phyloP scores from a whole-genome alignment of 1,140 invertebrate species.

The Cherax quadricarinatus region DNA sequence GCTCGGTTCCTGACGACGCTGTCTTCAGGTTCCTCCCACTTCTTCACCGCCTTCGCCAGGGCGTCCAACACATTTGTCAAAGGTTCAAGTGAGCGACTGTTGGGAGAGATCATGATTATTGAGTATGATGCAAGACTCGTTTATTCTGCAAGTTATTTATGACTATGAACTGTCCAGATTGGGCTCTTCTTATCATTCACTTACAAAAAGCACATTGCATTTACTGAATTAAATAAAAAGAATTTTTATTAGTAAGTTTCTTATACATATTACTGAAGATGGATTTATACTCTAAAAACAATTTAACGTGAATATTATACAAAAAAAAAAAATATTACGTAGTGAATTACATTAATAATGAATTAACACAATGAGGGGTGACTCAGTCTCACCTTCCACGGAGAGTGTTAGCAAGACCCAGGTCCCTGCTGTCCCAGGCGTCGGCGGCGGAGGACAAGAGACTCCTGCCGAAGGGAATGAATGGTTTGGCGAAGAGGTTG shows the following conservation, averaged over 20 bases:
- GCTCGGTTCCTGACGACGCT: constrained; percentile 8
- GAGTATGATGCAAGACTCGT: too few relatives aligned
- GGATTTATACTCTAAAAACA: too few relatives aligned
- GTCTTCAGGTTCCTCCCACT: constrained; percentile 22
- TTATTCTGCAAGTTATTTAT: too few relatives aligned
- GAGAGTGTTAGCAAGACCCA: background rate
- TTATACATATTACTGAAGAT: background rate
- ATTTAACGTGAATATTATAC: too few relatives aligned
- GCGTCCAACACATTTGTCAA: constrained; percentile 34
- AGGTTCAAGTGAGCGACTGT: constrained; percentile 42
- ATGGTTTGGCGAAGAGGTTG: constrained; percentile 37
- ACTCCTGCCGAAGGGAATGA: constrained; percentile 15
- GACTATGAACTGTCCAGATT: too few relatives aligned
- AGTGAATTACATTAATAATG: too few relatives aligned
- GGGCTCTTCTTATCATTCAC: too few relatives aligned
- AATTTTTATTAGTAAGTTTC: background rate
- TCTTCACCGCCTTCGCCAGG: constrained; percentile 13
- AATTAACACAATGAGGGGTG: too few relatives aligned
- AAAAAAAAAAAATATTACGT: too few relatives aligned
- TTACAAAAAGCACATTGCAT: too few relatives aligned
- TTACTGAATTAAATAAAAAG: too few relatives aligned
- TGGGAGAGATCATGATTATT: background rate
- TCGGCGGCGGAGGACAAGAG: constrained; percentile 37
- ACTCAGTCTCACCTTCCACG: constrained; percentile 27
- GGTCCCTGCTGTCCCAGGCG: constrained; percentile 13